These are phyloP conservation scores for Limnodromus scolopaceus DNA, from an alignment of 2,797 vertebrate species.

Conservation along the genomic window DNA sequence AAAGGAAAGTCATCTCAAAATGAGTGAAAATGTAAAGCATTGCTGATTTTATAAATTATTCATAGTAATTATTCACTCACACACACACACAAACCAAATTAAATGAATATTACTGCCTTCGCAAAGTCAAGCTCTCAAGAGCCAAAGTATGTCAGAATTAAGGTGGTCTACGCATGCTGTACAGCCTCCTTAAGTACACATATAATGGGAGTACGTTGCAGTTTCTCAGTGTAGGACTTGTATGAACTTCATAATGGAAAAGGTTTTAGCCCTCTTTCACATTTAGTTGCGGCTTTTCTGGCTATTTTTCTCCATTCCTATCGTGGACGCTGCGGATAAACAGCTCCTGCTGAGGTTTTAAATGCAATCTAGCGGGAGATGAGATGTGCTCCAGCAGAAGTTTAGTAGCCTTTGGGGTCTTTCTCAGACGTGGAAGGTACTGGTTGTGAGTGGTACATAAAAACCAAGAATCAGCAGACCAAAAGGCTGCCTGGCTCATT, in stretches of 20 bases:
- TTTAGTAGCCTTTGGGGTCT: background rate
- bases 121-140: background rate
- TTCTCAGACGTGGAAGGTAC: background rate
- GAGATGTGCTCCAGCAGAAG: background rate
- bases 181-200: rapidly evolving
- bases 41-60: background rate
- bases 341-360: background rate
- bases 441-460: background rate
- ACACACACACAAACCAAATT: background rate
- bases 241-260: background rate
- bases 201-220: background rate
- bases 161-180: background rate
- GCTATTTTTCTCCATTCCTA: background rate
- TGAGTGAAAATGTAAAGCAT: background rate
- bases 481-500: background rate
- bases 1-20: background rate
- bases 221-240: background rate
- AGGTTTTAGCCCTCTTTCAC: background rate
- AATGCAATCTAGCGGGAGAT: background rate
- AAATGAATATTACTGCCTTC: background rate
- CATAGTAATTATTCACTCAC: background rate
- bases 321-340: background rate
- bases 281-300: background rate
- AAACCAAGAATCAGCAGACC: background rate
- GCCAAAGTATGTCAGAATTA: background rate